Conservation (phyloP, 1,140 invertebrate genomes). For the Thaumatotibia leucotreta region DNA sequence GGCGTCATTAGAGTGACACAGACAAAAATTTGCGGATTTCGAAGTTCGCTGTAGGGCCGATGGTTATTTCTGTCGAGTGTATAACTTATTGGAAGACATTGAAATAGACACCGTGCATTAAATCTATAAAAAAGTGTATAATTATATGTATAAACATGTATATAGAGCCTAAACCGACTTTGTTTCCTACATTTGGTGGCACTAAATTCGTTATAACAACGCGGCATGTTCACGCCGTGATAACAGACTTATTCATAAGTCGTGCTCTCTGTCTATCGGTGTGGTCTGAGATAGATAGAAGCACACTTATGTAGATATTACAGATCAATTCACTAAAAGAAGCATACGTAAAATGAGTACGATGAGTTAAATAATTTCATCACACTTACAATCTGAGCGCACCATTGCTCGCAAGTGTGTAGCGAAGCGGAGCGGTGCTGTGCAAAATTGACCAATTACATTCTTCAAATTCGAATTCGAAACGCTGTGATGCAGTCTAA, state of each 20-base stretch:
- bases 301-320: too few relatives aligned
- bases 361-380: too few relatives aligned
- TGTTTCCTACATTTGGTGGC: not conserved
- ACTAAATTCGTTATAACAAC: not conserved
- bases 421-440: too few relatives aligned
- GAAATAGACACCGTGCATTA: not conserved
- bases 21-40: too few relatives aligned
- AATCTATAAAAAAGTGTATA: not conserved
- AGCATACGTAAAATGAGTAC: too few relatives aligned
- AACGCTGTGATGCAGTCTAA: too few relatives aligned
- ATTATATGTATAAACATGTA: slow-evolving; percentile 1
- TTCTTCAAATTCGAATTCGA: too few relatives aligned
- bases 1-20: too few relatives aligned
- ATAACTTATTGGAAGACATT: not conserved
- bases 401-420: too few relatives aligned
- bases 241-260: not conserved
- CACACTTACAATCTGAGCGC: too few relatives aligned
- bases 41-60: too few relatives aligned
- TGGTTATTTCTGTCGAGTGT: not conserved
- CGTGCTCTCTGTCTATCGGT: not conserved
- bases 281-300: not conserved
- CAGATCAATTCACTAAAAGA: not conserved
- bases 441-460: too few relatives aligned
- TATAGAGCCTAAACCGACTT: not conserved
- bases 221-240: not conserved